Evolutionary conservation across 1,140 invertebrate species (phyloP), one percentile per base, ranked within the genome.

Genomic region (Babylonia areolata): DNA sequence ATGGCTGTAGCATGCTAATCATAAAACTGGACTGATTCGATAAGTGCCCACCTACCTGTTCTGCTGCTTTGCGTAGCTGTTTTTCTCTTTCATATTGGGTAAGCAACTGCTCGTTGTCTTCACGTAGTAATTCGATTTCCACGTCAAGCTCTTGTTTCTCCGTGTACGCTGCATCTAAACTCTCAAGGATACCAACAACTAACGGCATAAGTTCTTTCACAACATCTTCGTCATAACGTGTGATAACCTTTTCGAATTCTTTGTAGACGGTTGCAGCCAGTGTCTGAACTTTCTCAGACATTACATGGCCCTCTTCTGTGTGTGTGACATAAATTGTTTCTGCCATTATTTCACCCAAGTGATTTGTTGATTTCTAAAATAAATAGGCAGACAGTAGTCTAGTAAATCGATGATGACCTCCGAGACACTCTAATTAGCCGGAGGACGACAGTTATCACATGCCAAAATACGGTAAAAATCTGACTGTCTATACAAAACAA

Each of bases 21-120:
- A n/a, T n/a, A n/a, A n/a, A n/a, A n/a, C n/a, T n/a, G n/a, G n/a
- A n/a, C n/a, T n/a, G n/a, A n/a, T n/a, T n/a, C n/a, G n/a, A n/a
- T n/a, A n/a, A 51, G 9, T 51, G 9, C 2, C 17, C 79, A 77
- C 85, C 88, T 92, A 99, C 99, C 95, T 99, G 98, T 95, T 99
- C 99, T 12, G 98, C 96, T 91, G 96, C 96, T 95, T 99, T 99
- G 90, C 99, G 95, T 39, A 98, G 96, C 89, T 98, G 97, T 94
- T 99, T 99, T 95, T 99, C 99, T 88, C 99, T 96, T 95, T 99
- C 99, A 95, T 99, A 99, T 93, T 99, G 99, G 20, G 98, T 99
- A 51, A 99, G 97, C 81, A 99, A 96, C 94, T 99, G 99, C 94
- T 99, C 99, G 94, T 99, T 99, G 93, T 99, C 99, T 95, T 99